phyloP scores from a whole-genome alignment of 2,888 invertebrate genomes.

The Lacanobia oleracea region DNA sequence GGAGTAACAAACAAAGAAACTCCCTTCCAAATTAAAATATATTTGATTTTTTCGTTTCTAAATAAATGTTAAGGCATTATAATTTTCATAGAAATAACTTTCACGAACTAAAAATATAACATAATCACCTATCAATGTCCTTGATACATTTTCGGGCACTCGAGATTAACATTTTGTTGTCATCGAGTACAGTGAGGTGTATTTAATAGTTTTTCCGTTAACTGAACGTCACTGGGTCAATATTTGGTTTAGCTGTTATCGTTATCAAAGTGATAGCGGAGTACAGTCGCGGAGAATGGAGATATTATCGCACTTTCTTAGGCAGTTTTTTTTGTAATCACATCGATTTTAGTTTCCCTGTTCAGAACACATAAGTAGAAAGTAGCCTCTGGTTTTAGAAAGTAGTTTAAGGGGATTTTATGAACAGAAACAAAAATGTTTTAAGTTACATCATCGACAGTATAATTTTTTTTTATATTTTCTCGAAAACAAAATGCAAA shows the following conservation, averaged over 20 bases:
- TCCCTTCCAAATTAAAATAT: too few species aligned
- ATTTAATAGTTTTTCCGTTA: conserved; percentile 64
- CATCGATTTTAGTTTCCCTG: neutral
- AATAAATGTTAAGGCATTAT: too few species aligned
- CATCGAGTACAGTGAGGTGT: conserved; percentile 53
- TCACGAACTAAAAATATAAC: conserved; percentile 1
- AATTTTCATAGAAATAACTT: neutral
- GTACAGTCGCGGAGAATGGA: conserved; percentile 59
- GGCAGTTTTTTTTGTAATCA: neutral
- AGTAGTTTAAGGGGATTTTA: neutral
- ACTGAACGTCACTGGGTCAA: conserved; percentile 79
- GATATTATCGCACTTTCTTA: neutral
- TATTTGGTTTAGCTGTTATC: conserved; percentile 82
- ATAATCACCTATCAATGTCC: conserved; percentile 65
- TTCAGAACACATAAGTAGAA: too few species aligned
- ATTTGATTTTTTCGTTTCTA: too few species aligned
- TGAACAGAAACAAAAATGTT: neutral
- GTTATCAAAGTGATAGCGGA: conserved; percentile 73
- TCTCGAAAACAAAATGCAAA: neutral
- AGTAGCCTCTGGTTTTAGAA: neutral
- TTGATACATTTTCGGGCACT: conserved; percentile 77
- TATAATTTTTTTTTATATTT: neutral
- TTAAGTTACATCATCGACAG: neutral
- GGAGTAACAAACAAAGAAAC: too few species aligned
- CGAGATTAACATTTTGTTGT: conserved; percentile 70